Evolutionary conservation across 2,888 invertebrate genomes (phyloP).

Genomic region (Microctonus hyperodae): DNA sequence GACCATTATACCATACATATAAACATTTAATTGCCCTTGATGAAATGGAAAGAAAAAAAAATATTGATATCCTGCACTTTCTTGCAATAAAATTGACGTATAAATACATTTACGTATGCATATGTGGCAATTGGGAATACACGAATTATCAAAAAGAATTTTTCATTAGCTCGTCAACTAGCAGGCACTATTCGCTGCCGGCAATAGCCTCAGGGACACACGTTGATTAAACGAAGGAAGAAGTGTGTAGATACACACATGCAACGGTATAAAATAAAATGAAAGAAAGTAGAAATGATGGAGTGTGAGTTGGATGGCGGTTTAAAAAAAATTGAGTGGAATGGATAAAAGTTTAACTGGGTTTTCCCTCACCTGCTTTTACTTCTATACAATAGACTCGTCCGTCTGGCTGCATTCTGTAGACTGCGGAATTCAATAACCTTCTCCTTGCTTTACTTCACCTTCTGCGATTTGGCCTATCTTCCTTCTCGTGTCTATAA

Average conservation of each 20-base stretch:
- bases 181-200: slow-evolving; percentile 2
- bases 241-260: not conserved
- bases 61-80: not conserved
- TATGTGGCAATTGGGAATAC: slow-evolving; percentile 11
- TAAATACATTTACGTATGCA: not conserved
- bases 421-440: slow-evolving; percentile 42
- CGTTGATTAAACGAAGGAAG: not conserved
- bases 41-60: not conserved
- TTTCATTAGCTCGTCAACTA: slow-evolving; percentile 29
- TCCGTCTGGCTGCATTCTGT: slow-evolving; percentile 39
- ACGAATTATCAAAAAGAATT: slow-evolving; percentile 38
- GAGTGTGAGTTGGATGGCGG: slow-evolving; percentile 20
- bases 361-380: slow-evolving; percentile 29
- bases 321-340: slow-evolving; percentile 22
- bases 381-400: slow-evolving; percentile 41
- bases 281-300: slow-evolving; percentile 13
- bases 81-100: not conserved
- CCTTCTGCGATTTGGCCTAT: not conserved
- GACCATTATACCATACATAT: not conserved
- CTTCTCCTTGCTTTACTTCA: slow-evolving; percentile 21
- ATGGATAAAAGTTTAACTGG: slow-evolving; percentile 41
- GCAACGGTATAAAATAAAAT: slow-evolving; percentile 4
- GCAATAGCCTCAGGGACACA: not conserved
- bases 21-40: not conserved
- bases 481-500: not conserved